These are phyloP conservation scores for Scomber colias DNA, from an alignment of 2,113 vertebrate genomes.

Conservation along the genomic window DNA sequence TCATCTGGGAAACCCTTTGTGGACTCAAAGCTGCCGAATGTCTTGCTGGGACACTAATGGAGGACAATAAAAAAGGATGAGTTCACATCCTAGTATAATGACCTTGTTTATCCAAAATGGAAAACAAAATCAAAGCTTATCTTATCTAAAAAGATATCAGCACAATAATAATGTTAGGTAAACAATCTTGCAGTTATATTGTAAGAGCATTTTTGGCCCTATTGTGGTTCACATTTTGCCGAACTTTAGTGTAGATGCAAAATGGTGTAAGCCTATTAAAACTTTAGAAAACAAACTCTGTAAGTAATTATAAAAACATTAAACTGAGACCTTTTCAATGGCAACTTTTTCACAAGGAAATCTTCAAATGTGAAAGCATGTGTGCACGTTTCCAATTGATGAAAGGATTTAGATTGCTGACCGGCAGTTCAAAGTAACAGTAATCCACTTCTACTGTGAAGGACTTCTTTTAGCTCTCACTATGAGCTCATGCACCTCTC, in stretches of 20 bases:
- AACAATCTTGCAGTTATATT: not conserved
- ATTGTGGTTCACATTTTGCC: too few relatives aligned
- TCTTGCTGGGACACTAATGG: slow-evolving; percentile 97
- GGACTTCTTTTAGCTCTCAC: not conserved
- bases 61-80: not conserved
- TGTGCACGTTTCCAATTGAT: not conserved
- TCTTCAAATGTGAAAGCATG: not conserved
- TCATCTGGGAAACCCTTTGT: slow-evolving; percentile 98
- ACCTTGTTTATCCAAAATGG: not conserved
- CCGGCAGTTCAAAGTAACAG: not conserved
- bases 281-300: not conserved
- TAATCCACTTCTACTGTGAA: not conserved
- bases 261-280: not conserved
- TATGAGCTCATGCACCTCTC: not conserved
- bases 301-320: not conserved
- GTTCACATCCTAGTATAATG: not conserved
- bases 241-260: not conserved
- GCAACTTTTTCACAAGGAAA: not conserved
- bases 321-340: not conserved
- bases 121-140: not conserved
- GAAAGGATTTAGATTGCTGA: not conserved
- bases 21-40: slow-evolving; percentile 95
- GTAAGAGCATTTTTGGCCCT: too few relatives aligned
- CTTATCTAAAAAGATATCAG: not conserved
- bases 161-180: not conserved